Conservation (phyloP, 2,113 vertebrate genomes). For the Urocynchramus pylzowi region DNA sequence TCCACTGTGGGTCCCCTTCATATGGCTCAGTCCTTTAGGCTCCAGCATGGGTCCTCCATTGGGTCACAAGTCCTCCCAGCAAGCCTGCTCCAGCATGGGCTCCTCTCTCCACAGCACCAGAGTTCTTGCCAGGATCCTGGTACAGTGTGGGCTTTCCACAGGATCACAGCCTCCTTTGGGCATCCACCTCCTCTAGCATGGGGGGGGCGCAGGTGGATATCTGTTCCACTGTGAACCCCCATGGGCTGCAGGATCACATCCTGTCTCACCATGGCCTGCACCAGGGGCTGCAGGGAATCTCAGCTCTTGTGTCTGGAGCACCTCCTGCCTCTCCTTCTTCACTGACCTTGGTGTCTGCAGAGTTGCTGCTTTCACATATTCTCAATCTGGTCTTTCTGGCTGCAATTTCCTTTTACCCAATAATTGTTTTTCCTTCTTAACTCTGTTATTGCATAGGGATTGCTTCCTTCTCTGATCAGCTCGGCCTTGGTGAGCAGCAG, state of each 20-base stretch:
- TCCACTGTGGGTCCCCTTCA: background rate
- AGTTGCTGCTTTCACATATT: background rate
- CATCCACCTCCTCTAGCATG: background rate
- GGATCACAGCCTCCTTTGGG: background rate
- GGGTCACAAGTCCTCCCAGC: background rate
- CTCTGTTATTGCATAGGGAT: background rate
- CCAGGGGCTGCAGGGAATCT: background rate
- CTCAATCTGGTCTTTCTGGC: background rate
- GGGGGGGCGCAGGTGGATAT: background rate
- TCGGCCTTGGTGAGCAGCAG: background rate
- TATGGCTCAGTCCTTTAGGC: background rate
- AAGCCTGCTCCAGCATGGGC: background rate
- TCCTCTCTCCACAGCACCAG: background rate
- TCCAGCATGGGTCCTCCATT: background rate
- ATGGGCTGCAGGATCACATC: background rate
- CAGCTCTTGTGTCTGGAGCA: background rate
- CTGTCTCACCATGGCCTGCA: background rate
- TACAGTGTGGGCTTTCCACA: background rate
- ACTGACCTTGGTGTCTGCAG: background rate
- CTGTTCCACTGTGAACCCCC: background rate
- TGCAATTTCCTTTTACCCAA: background rate
- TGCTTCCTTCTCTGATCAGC: accelerated
- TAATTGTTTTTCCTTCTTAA: background rate
- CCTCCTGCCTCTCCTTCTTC: background rate
- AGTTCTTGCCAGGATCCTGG: background rate